Percentiles rank a stretch among this genome's conserved stretches.
Evolutionary conservation across 2,113 vertebrate genomes (phyloP).

Genomic region (Emydura subglobosa): DNA sequence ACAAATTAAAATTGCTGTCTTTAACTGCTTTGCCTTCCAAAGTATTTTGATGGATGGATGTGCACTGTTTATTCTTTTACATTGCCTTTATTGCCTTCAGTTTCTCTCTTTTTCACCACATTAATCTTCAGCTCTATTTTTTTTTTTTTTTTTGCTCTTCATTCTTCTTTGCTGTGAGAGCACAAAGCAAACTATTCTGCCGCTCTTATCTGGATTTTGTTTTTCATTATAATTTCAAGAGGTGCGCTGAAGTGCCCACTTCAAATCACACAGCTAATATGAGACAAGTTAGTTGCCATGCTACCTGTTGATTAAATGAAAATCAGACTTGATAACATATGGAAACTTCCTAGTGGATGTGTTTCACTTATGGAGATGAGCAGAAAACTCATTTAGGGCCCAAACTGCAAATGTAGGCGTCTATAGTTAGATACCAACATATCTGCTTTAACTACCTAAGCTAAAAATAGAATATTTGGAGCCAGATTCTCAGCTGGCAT

Average conservation of each 20-base stretch:
- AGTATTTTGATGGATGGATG: slow-evolving; percentile 50
- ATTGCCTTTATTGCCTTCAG: slow-evolving; percentile 54
- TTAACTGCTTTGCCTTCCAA: slow-evolving; percentile 36
- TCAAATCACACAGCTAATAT: slow-evolving; percentile 59
- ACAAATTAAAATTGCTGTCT: slow-evolving; percentile 31
- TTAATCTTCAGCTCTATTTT: slow-evolving; percentile 45
- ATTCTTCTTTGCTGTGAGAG: slow-evolving; percentile 63
- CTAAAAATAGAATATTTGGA: neutral
- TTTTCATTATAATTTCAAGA: slow-evolving; percentile 75
- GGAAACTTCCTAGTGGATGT: slow-evolving; percentile 53
- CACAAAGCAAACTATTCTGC: slow-evolving; percentile 51
- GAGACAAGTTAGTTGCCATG: slow-evolving; percentile 62
- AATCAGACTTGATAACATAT: slow-evolving; percentile 69
- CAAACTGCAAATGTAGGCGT: neutral
- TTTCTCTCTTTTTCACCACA: slow-evolving; percentile 55
- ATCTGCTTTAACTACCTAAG: slow-evolving; percentile 36
- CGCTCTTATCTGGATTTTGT: slow-evolving; percentile 65
- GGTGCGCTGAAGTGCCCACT: slow-evolving; percentile 70
- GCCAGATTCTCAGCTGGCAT: neutral
- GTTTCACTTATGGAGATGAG: slow-evolving; percentile 48
- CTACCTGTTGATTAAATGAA: slow-evolving; percentile 75
- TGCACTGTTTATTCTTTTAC: slow-evolving; percentile 63
- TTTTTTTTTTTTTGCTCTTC: slow-evolving; percentile 5
- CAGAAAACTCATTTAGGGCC: slow-evolving; percentile 35
- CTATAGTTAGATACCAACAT: slow-evolving; percentile 55